Base-by-base conservation (phyloP, 2,113 vertebrate species). In the Eupsittula cactorum region DNA sequence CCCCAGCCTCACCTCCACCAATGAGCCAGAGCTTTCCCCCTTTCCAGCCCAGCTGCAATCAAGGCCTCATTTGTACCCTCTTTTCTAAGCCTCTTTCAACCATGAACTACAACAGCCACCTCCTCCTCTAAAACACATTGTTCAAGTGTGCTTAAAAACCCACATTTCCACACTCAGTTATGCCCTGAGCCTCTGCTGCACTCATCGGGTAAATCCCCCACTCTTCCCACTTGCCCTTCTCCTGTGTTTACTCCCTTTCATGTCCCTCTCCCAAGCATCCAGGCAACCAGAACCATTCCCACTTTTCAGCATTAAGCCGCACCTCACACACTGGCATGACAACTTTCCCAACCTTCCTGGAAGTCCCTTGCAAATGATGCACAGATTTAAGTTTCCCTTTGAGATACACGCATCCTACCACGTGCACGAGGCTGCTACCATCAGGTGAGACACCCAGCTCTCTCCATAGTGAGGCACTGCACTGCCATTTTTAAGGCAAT, bases 371-470 rank as follows among this genome's bases (percentile, higher is more conserved):
- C 42, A 42, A 49, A 24, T 1, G 19, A 37, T 4, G 4, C 7
- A 5, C 29, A 39, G 62, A 19, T 20, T n/a, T 13, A 7, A 16
- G 35, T 16, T 3, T 39, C 41, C n/a, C 63, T 59, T 42, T 0
- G 1, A 67, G 21, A 25, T 3, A 55, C 0, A 9, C 16, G 1
- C 29, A 33, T 5, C n/a, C 14, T 28, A 24, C 1, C 25, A 2
- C 10, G 29, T 4, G 35, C 35, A 5, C 12, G 5, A 13, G n/a
- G 35, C 27, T 12, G 4, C 37, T 3, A 4, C 13, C 6, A 0
- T 0, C 20, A 41, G 39, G 31, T 0, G 4, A 70, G 46, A 23
- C 33, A 5, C 4, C 16, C 4, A 0, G 0, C 24, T 78, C 73
- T 39, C 69, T 70, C 77, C 83, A 57, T 31, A 55, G 41, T 23